Base-by-base conservation (phyloP, 2,888 invertebrate genomes). In the Cataglyphis altisquamis region DNA sequence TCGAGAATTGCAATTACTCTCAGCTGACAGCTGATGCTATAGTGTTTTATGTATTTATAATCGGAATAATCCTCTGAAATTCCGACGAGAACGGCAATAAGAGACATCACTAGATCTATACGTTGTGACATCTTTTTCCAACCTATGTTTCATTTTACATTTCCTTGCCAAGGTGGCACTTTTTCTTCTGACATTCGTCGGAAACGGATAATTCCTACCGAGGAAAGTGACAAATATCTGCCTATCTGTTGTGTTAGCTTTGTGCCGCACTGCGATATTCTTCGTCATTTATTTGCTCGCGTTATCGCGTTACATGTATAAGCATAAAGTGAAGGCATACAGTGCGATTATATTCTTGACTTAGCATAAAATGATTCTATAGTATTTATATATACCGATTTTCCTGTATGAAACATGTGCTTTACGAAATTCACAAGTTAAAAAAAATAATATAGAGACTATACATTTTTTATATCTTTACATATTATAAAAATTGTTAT, bases 1-100 rank as follows among this genome's bases (percentile, higher is more conserved):
- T 91, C 86, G 87, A 89, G 84, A 86, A 91, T 87, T 91, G 88
- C 85, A 89, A 90, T 90, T 90, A 83, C 66, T 82, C 18, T 52
- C 12, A 8, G 55, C 5, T 48, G 60, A 68, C 62, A 70, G 21
- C n/a, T 6, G 64, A 5, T 3, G 41, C 25, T 48, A 45, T 63
- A 68, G n/a, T 25, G 15, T 29, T 25, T 39, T 39, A 36, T 66
- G 39, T 36, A 36, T 36, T 36, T 36, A 36, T 52, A 52, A 52
- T n/a, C n/a, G n/a, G 8, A 4, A 68, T 48, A 41, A 25, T 10
- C 55, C 41, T 60, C 29, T 6, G n/a, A 36, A 52, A 72, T 41
- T 10, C 29, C 18, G 39, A 73, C 41, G 55, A 52, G 36, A 21
- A 68, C 10, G 32, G 55, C 41, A 52, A 41, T 39, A 21, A 55